Evolutionary conservation across 2,113 vertebrate genomes (phyloP).

Genomic region (Notechis scutatus): DNA sequence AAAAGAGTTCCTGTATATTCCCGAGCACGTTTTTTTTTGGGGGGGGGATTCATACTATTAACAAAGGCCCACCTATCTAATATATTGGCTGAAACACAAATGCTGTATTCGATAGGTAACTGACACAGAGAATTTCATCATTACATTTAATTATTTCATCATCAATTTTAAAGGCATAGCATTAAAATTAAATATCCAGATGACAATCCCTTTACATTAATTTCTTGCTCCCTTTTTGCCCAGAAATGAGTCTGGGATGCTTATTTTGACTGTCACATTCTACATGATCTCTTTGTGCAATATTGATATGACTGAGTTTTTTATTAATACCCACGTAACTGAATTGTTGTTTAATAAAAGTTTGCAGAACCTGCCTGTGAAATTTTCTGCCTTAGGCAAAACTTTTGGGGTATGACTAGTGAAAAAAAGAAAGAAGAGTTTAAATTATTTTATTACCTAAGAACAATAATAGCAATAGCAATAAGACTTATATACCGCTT

Average conservation of each 20-base stretch:
- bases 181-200: not conserved
- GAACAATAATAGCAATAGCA: not conserved
- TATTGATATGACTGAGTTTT: not conserved
- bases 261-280: not conserved
- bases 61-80: not conserved
- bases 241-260: not conserved
- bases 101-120: not conserved
- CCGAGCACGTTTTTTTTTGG: too few relatives aligned
- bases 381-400: not conserved
- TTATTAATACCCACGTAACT: not conserved
- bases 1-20: too few relatives aligned
- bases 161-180: not conserved
- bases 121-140: not conserved
- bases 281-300: not conserved
- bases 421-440: not conserved
- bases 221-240: not conserved
- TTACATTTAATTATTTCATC: not conserved
- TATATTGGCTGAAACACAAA: not conserved
- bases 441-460: rapidly evolving
- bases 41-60: not conserved
- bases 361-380: not conserved
- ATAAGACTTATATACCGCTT: too few relatives aligned
- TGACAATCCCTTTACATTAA: not conserved
- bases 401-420: not conserved
- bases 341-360: not conserved